Percentiles rank a stretch among this genome's conserved stretches.
These are phyloP conservation scores for Mastomys coucha DNA, from an alignment of 2,113 vertebrate species.

Conservation along the genomic window DNA sequence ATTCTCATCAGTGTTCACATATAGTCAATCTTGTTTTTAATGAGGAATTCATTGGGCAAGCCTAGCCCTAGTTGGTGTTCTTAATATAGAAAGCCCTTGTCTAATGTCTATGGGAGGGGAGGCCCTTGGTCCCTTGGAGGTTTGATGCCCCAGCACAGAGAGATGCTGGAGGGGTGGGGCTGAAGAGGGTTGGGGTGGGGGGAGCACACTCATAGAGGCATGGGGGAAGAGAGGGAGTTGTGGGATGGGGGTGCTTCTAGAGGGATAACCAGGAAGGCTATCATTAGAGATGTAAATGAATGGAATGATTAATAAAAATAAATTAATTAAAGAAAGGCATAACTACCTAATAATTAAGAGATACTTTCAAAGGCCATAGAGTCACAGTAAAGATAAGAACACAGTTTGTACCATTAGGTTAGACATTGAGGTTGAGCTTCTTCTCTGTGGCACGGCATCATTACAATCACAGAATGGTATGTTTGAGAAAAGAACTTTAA, in stretches of 20 bases:
- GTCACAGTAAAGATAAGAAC: neutral
- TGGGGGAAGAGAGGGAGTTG: too few species aligned
- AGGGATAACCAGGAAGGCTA: too few species aligned
- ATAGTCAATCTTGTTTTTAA: constrained; percentile 57
- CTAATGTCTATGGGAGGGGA: too few species aligned
- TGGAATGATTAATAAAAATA: too few species aligned
- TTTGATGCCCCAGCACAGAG: too few species aligned
- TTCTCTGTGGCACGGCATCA: neutral
- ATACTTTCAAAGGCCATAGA: constrained; percentile 39
- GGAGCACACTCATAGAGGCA: too few species aligned
- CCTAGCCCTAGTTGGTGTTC: neutral
- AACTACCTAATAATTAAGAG: constrained; percentile 30
- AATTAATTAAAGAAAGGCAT: neutral
- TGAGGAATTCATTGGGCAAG: constrained; percentile 14
- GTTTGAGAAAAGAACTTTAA: neutral
- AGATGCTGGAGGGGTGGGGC: too few species aligned
- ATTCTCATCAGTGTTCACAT: constrained; percentile 8
- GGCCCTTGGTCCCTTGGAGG: too few species aligned
- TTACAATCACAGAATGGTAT: neutral
- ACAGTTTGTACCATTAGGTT: neutral
- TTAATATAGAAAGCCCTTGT: neutral
- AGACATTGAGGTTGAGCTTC: constrained; percentile 19
- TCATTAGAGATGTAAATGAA: too few species aligned
- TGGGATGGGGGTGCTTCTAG: too few species aligned
- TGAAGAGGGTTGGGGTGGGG: too few species aligned